phyloP scores from a whole-genome alignment of 2,888 invertebrate genomes.

The Ischnus inquisitorius region DNA sequence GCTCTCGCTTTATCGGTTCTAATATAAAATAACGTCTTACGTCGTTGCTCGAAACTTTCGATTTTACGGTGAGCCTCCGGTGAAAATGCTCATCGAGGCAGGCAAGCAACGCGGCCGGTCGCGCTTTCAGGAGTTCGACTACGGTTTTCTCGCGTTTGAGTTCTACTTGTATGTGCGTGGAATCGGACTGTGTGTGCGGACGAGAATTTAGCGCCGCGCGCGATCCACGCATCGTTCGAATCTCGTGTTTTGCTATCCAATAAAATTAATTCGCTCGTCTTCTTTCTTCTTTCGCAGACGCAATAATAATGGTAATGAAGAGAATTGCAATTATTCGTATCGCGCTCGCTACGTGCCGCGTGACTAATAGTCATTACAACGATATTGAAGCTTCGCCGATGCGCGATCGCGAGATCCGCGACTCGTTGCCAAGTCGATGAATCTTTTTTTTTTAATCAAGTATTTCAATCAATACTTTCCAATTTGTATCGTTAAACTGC shows the following conservation, averaged over 20 bases:
- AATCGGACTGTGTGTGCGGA: neutral
- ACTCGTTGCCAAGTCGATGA: conserved; percentile 25
- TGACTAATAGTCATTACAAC: conserved; percentile 67
- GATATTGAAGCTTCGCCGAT: conserved; percentile 44
- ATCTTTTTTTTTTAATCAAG: conserved; percentile 24
- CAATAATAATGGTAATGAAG: conserved; percentile 40
- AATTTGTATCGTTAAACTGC: neutral
- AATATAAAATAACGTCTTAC: conserved; percentile 69
- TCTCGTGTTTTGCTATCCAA: conserved; percentile 12
- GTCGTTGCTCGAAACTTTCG: conserved; percentile 75
- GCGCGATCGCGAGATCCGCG: conserved; percentile 36
- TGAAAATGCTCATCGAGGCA: conserved; percentile 71
- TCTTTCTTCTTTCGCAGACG: conserved; percentile 22
- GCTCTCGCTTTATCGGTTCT: conserved; percentile 67
- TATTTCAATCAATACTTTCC: too few relatives aligned
- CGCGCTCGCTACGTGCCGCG: conserved; percentile 57
- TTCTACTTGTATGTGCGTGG: conserved; percentile 6
- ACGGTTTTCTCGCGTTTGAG: conserved; percentile 33
- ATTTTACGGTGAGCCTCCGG: conserved; percentile 73
- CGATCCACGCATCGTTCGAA: neutral
- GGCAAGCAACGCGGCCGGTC: conserved; percentile 74
- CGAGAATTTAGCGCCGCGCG: neutral
- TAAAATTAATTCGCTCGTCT: conserved; percentile 51
- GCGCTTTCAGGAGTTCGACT: conserved; percentile 79
- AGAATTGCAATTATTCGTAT: conserved; percentile 35